Evolutionary conservation across 2,888 invertebrate genomes (phyloP), one percentile per base, ranked within the genome.

Genomic region (Brachynemurus nebulosus): DNA sequence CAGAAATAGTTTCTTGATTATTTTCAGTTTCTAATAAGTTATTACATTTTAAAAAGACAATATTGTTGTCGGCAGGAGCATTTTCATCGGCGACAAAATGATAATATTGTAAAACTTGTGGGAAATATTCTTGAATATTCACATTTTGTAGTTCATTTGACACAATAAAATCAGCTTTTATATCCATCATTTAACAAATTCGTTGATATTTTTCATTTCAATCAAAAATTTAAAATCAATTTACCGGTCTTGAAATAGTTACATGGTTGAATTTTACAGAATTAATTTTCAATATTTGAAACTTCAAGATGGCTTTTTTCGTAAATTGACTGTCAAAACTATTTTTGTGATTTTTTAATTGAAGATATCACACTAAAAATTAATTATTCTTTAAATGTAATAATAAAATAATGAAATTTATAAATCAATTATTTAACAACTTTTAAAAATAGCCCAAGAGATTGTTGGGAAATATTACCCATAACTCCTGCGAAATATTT

Each of bases 381-480:
- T 30, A 5, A 6, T 12, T 16, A 36, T 16, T 16, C 19, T 36
- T 7, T 18, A 17, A 4, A n/a, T 19, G 4, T 16, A 17, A 6
- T 36, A 36, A 18, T 16, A 36, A n/a, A 18, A 18, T 14, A 9
- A n/a, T 11, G 16, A 18, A 20, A 37, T 4, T n/a, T n/a, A n/a
- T 37, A 6, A 11, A 20, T 37, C 11, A 16, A 17, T 37, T 3
- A 18, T 19, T 37, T 37, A 20, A n/a, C 20, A 17, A 27, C 14
- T 34, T 35, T 34, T 19, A 16, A 42, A 21, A 17, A 12, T 16
- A 19, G 19, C 34, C 44, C 41, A 48, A 54, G 52, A 50, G 48
- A 51, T 53, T 52, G 53, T 56, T 56, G 59, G 59, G 60, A 59
- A 59, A 59, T 44, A 44, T 60, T 60, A 60, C 60, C 60, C 60